These are phyloP conservation scores for Nomada goodeniana DNA, from an alignment of 2,888 invertebrate species.

Conservation along the genomic window DNA sequence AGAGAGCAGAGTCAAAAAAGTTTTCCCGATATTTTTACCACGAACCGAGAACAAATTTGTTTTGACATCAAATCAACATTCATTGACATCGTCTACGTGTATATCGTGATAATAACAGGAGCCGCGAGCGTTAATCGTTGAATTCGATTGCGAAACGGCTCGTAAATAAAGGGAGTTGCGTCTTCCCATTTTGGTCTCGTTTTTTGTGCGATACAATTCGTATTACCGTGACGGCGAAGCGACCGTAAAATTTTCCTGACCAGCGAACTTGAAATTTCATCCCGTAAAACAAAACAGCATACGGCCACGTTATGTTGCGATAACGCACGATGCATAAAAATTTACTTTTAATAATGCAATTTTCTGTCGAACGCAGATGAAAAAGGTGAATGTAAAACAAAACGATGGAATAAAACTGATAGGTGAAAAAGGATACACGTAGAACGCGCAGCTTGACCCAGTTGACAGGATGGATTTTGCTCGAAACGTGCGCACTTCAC, in stretches of 20 bases:
- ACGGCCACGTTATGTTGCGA: not conserved
- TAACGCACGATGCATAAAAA: conserved; percentile 37
- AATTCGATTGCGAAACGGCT: not conserved
- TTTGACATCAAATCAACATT: not conserved
- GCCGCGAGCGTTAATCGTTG: not conserved
- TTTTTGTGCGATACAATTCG: not conserved
- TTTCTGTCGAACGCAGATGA: conserved; percentile 42
- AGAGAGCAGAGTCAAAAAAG: conserved; percentile 34
- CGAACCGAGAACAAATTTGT: not conserved
- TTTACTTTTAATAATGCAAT: conserved; percentile 53
- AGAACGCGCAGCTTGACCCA: conserved; percentile 64
- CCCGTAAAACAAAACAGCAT: not conserved
- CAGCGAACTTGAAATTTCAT: conserved; percentile 19
- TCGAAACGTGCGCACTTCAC: conserved; percentile 48
- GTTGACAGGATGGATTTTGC: conserved; percentile 55
- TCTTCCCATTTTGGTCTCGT: not conserved
- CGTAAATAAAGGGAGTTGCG: too few species aligned
- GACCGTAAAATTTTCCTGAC: conserved; percentile 7
- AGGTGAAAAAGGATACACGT: conserved; percentile 55
- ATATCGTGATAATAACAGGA: not conserved
- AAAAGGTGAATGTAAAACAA: conserved; percentile 22
- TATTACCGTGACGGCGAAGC: not conserved
- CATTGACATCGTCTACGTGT: not conserved
- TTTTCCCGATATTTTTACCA: conserved; percentile 17
- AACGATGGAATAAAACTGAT: conserved; percentile 43